phyloP scores from a whole-genome alignment of 2,797 vertebrate genomes.

The Dermochelys coriacea region DNA sequence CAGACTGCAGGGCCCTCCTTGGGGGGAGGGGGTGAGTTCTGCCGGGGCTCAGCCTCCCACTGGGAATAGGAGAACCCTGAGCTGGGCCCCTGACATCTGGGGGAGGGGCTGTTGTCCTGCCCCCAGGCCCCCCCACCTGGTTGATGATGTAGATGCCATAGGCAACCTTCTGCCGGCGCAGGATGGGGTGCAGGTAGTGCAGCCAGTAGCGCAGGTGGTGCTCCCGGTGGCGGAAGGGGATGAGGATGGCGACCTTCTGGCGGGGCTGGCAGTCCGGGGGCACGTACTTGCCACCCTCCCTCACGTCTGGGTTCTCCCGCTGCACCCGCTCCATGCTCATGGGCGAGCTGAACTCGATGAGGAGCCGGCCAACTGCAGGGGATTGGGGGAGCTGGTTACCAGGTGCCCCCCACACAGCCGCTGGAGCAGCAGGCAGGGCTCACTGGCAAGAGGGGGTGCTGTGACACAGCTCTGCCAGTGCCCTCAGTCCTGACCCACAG shows the following conservation, averaged over 20 bases:
- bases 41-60: background rate
- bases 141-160: conserved; percentile 98
- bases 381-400: background rate
- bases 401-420: background rate
- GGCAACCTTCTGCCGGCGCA: conserved; percentile 94
- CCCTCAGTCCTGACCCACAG: no score
- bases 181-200: conserved; percentile 97
- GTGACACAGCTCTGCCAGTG: no score
- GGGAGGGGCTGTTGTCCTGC: no score
- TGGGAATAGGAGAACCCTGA: background rate
- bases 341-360: conserved; percentile 97
- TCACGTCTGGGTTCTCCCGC: conserved; percentile 96
- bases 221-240: conserved; percentile 96
- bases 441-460: no score
- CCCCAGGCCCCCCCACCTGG: conserved; percentile 84
- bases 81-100: background rate
- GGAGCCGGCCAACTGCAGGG: conserved; percentile 92
- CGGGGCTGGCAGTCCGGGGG: conserved; percentile 91
- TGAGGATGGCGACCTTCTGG: conserved; percentile 98
- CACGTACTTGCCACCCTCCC: conserved; percentile 91
- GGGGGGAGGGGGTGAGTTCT: no score
- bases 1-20: no score
- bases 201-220: conserved; percentile 99
- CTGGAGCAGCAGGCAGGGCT: no score
- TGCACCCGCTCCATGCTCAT: conserved; percentile 98